Evolutionary conservation across 2,113 vertebrate genomes (phyloP).

Genomic region (Corydoras sp.): DNA sequence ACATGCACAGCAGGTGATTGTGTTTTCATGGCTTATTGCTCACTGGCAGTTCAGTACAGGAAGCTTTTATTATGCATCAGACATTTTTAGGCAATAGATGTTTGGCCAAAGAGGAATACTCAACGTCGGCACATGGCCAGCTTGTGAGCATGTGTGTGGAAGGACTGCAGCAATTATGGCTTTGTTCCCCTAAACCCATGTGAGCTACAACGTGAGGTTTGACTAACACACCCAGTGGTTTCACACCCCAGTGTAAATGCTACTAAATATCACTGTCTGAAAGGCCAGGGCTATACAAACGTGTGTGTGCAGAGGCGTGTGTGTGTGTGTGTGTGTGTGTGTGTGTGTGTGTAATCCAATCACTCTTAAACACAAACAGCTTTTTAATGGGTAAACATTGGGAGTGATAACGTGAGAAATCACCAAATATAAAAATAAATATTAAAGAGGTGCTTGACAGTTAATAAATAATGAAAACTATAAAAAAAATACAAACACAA

Average conservation of each 20-base stretch:
- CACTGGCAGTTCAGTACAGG: no score
- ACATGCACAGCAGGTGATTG: background rate
- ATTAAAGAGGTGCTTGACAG: no score
- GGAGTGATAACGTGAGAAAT: no score
- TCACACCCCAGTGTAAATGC: conserved; percentile 1
- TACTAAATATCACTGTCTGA: conserved; percentile 24
- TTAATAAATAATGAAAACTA: no score
- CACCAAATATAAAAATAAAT: no score
- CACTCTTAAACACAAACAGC: background rate
- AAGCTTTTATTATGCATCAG: background rate
- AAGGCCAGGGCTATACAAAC: background rate
- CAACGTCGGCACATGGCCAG: conserved; percentile 15
- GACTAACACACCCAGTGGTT: conserved; percentile 4
- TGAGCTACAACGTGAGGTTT: conserved; percentile 27
- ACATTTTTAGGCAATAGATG: background rate
- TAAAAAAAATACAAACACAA: no score
- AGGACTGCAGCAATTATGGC: conserved; percentile 17
- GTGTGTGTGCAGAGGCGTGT: background rate
- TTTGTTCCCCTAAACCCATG: conserved; percentile 16
- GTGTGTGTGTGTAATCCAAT: background rate
- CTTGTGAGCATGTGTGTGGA: conserved; percentile 3
- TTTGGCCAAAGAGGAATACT: background rate
- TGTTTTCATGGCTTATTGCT: background rate
- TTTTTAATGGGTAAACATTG: background rate
- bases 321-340: background rate